Conservation (phyloP, 1,140 invertebrate genomes). For the Bombus picipes region DNA sequence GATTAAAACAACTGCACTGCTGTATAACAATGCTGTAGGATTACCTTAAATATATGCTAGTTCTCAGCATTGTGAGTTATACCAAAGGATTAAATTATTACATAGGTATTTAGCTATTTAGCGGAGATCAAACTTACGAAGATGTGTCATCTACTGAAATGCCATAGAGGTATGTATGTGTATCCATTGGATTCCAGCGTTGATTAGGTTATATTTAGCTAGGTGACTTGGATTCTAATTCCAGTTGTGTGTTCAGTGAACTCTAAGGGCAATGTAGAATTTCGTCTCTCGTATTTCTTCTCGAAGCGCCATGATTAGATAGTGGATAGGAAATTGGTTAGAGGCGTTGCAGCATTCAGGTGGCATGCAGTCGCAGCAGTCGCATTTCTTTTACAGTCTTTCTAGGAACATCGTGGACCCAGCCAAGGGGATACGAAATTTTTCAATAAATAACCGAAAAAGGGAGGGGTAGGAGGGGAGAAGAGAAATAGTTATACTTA, state of each 20-base stretch:
- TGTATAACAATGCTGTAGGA: conserved; percentile 67
- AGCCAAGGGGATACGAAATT: conserved; percentile 70
- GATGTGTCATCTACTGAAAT: conserved; percentile 66
- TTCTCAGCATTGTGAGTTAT: conserved; percentile 69
- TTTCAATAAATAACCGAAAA: conserved; percentile 48
- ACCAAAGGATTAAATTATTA: conserved; percentile 75
- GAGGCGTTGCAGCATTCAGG: conserved; percentile 79
- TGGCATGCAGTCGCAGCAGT: conserved; percentile 69
- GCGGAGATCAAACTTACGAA: conserved; percentile 73
- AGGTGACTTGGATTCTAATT: conserved; percentile 52
- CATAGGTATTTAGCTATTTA: conserved; percentile 82
- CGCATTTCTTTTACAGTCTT: conserved; percentile 79
- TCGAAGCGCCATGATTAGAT: conserved; percentile 38
- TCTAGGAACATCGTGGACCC: conserved; percentile 81
- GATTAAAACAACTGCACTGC: conserved; percentile 63
- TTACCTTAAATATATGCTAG: conserved; percentile 57
- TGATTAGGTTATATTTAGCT: conserved; percentile 74
- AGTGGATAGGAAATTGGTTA: conserved; percentile 61
- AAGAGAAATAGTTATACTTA: conserved; percentile 54
- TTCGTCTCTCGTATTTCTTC: conserved; percentile 47
- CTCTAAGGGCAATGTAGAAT: conserved; percentile 2
- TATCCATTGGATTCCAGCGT: conserved; percentile 78
- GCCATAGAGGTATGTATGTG: conserved; percentile 80
- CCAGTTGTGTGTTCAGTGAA: conserved; percentile 11
- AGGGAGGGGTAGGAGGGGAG: conserved; percentile 35